These are phyloP conservation scores for Phylloscopus whistleri DNA, from an alignment of 2,113 vertebrate genomes.

Conservation along the genomic window DNA sequence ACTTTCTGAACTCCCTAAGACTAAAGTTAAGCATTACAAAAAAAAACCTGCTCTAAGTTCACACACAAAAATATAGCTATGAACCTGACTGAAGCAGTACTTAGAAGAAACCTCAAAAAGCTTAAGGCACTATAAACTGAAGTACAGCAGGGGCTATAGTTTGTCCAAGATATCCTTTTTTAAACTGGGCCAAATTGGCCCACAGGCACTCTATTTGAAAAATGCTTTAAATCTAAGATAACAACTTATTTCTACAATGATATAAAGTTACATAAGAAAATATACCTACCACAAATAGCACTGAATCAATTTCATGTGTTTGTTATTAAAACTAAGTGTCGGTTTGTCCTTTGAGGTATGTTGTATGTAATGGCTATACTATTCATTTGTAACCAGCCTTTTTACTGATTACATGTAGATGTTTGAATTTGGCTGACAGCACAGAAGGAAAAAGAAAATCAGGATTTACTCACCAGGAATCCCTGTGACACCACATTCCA, in stretches of 20 bases:
- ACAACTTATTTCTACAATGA: not conserved
- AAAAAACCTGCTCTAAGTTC: not conserved
- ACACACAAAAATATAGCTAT: not conserved
- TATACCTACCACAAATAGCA: not conserved
- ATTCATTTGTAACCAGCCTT: not conserved
- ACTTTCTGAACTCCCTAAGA: not conserved
- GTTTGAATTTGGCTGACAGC: slow-evolving; percentile 37
- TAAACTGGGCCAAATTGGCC: not conserved
- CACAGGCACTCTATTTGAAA: not conserved
- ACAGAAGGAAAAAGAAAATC: slow-evolving; percentile 70
- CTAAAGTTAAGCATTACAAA: not conserved
- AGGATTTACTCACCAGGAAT: slow-evolving; percentile 79
- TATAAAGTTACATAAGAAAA: not conserved
- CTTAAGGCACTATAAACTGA: not conserved
- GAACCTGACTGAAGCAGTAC: not conserved
- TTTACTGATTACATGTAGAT: not conserved
- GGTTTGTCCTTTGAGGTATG: not conserved
- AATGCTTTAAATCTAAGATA: not conserved
- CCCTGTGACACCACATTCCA: slow-evolving; percentile 80
- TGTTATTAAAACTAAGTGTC: not conserved
- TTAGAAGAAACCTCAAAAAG: not conserved
- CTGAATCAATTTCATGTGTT: not conserved
- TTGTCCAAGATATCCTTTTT: not conserved
- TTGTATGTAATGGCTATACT: not conserved
- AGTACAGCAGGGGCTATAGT: slow-evolving; percentile 35